These are phyloP conservation scores for Priocnemis perturbator DNA, from an alignment of 2,888 invertebrate species.

Conservation along the genomic window DNA sequence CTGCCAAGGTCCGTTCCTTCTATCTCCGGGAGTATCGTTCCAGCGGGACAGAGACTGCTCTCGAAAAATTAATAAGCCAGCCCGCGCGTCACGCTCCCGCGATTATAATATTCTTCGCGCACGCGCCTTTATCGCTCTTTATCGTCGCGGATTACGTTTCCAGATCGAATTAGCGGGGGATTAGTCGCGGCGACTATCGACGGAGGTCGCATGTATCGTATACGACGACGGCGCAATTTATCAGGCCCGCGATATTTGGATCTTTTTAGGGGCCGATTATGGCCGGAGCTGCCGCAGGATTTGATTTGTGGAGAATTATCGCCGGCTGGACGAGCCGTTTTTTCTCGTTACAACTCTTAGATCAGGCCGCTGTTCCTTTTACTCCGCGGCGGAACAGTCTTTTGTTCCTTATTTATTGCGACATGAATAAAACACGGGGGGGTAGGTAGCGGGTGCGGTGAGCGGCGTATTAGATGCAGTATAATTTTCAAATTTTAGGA, in stretches of 20 bases:
- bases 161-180: too few relatives aligned
- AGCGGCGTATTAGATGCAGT: conserved; percentile 68
- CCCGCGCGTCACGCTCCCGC: neutral
- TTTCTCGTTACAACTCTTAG: too few relatives aligned
- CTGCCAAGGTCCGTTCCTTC: conserved; percentile 68
- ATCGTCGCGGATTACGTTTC: neutral
- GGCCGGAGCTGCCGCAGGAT: conserved; percentile 3
- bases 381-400: conserved; percentile 64
- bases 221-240: too few relatives aligned
- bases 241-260: neutral
- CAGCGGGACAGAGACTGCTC: conserved; percentile 21
- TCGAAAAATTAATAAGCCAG: conserved; percentile 61
- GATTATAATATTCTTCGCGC: conserved; percentile 19
- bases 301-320: conserved; percentile 20
- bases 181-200: too few relatives aligned
- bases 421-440: conserved; percentile 73
- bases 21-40: conserved; percentile 42
- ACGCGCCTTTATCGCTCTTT: conserved; percentile 11
- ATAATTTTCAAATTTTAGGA: conserved; percentile 74
- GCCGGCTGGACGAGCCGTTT: too few relatives aligned
- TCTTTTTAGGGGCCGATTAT: conserved; percentile 8
- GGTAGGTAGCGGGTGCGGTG: conserved; percentile 17
- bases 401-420: conserved; percentile 70
- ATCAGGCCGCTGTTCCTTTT: neutral
- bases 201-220: too few relatives aligned